Evolutionary conservation across 2,113 vertebrate species (phyloP).

Genomic region (Copsychus sechellarum): DNA sequence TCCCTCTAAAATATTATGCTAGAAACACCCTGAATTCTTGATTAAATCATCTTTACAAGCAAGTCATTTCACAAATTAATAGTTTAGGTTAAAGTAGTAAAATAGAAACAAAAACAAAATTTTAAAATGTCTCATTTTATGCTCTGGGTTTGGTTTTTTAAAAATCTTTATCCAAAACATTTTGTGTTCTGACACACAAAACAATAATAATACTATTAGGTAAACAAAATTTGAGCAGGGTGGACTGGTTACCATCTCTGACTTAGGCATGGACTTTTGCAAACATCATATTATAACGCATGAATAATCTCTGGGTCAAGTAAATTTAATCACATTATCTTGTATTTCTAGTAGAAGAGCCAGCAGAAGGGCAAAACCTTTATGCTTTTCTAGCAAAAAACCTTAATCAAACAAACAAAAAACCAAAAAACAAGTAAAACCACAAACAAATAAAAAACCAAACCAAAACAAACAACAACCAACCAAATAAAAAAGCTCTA

Average conservation of each 20-base stretch:
- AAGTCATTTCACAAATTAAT: not conserved
- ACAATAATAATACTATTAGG: not conserved
- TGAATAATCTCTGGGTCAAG: not conserved
- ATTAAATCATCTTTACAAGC: not conserved
- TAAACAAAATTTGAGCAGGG: not conserved
- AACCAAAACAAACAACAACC: not conserved
- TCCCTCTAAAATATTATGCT: not conserved
- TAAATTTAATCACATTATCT: not conserved
- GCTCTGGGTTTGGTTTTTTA: accelerated
- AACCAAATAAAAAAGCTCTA: not conserved
- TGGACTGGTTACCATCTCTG: not conserved
- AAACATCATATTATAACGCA: not conserved
- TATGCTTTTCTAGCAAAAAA: not conserved
- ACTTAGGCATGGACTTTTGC: not conserved
- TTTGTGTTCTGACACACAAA: not conserved
- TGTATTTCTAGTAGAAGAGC: not conserved
- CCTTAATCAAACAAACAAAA: not conserved
- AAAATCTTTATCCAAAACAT: not conserved
- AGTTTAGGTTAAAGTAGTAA: not conserved
- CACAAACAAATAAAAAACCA: not conserved
- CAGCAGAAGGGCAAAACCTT: not conserved
- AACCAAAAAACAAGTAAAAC: not conserved
- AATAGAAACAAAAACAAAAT: not conserved
- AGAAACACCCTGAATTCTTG: not conserved
- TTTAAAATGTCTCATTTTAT: not conserved